Evolutionary conservation across 2,888 invertebrate species (phyloP).

Genomic region (Agelastica alni): DNA sequence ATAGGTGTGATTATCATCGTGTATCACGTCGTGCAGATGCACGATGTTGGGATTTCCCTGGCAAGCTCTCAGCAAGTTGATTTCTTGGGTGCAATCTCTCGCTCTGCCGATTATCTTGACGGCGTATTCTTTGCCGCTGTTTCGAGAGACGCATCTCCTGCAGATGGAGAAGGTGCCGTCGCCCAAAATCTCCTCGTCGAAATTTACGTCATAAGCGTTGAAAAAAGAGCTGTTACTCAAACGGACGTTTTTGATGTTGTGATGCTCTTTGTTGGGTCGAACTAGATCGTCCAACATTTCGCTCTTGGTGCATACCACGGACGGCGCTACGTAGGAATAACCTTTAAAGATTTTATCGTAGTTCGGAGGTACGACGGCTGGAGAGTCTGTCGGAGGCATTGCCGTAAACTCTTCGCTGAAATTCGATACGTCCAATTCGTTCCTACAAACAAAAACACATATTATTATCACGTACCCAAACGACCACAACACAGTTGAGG

Average conservation of each 20-base stretch:
- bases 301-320: slow-evolving; percentile 82
- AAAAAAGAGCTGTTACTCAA: slow-evolving; percentile 78
- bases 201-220: slow-evolving; percentile 77
- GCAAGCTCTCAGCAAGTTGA: slow-evolving; percentile 77
- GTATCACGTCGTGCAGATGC: slow-evolving; percentile 78
- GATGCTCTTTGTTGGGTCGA: slow-evolving; percentile 61
- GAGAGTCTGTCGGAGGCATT: slow-evolving; percentile 89
- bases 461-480: too few relatives aligned
- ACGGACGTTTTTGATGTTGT: slow-evolving; percentile 42
- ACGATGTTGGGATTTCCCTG: slow-evolving; percentile 91
- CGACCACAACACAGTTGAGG: too few relatives aligned
- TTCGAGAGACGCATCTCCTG: slow-evolving; percentile 74
- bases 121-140: slow-evolving; percentile 71
- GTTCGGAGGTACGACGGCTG: slow-evolving; percentile 83
- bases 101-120: slow-evolving; percentile 82
- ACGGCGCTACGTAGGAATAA: slow-evolving; percentile 95
- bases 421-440: slow-evolving; percentile 92
- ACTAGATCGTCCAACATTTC: slow-evolving; percentile 75
- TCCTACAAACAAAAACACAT: too few relatives aligned
- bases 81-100: slow-evolving; percentile 72
- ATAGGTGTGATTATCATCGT: slow-evolving; percentile 83
- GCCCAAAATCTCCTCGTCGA: slow-evolving; percentile 73
- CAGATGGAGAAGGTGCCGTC: slow-evolving; percentile 91
- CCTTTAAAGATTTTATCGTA: slow-evolving; percentile 88
- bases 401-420: slow-evolving; percentile 96